Evolutionary conservation across 53 echinoderm and acorn worm genomes (phyloP).

Genomic region (Crossaster papposus): DNA sequence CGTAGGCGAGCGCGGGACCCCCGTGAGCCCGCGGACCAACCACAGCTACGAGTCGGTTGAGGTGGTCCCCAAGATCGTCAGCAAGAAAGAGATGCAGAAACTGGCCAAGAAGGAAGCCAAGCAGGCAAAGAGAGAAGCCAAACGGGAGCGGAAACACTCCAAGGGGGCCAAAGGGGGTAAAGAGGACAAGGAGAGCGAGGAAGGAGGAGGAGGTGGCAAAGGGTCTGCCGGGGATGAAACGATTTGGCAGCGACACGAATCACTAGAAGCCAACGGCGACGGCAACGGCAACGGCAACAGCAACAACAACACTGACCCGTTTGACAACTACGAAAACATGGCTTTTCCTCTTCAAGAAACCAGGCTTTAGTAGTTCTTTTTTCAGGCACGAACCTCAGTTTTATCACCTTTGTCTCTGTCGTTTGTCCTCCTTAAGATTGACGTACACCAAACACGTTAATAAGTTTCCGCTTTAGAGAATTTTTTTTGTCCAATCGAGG

Average conservation of each 20-base stretch:
- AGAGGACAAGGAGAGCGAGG: not conserved
- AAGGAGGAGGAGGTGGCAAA: no score
- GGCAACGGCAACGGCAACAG: slow-evolving; percentile 35
- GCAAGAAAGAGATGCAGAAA: slow-evolving; percentile 39
- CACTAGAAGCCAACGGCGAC: slow-evolving; percentile 26
- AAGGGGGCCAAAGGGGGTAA: slow-evolving; percentile 5
- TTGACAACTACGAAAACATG: slow-evolving; percentile 33
- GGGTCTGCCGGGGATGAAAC: not conserved
- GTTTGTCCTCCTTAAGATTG: no score
- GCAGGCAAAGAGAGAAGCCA: slow-evolving; percentile 45
- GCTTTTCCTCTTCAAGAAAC: slow-evolving; percentile 43
- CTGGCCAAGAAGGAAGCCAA: slow-evolving; percentile 22
- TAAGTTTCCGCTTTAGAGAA: no score
- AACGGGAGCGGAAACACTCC: slow-evolving; percentile 35
- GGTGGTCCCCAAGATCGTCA: slow-evolving; percentile 6
- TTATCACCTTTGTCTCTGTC: no score
- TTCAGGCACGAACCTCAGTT: not conserved
- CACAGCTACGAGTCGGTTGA: slow-evolving; percentile 43
- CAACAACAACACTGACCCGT: slow-evolving; percentile 20
- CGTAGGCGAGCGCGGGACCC: not conserved
- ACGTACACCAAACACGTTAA: no score
- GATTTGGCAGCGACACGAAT: slow-evolving; percentile 29
- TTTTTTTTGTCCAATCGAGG: no score
- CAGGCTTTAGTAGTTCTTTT: not conserved
- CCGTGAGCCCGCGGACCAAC: not conserved